Evolutionary conservation across 92 coral and sea anemone genomes (phyloP), one percentile per base, ranked within the genome.

Genomic region (Anthopleura xanthogrammica): DNA sequence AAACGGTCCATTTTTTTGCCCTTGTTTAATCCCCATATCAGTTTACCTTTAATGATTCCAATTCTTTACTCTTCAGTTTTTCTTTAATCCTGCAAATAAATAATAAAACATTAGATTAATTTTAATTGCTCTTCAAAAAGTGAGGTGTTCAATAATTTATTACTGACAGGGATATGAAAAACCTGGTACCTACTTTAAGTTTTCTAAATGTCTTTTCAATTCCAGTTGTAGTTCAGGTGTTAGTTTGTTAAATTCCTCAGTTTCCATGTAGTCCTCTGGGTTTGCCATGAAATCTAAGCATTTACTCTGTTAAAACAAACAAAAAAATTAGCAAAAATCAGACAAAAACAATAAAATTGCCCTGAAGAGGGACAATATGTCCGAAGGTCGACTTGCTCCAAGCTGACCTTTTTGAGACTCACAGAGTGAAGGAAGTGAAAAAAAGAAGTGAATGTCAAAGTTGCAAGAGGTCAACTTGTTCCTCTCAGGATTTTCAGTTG

Each of bases 201-300:
- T 79, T 58, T 79, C 72, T 52, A 79, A n/a, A 58, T 71, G 72
- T 58, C 16, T 12, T 58, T 60, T 41, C 23, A 87, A 78, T 78
- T 87, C 93, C 41, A 79, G 84, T 16, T 87, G 92, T 60, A 92
- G 76, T 13, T 82, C 68, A 19, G 12, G n/a, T 11, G 93, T 88
- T 22, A 92, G 86, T 14, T 87, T 90, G 50, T 79, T 71, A 42
- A 90, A 84, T 9, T 90, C 52, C 60, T 92, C 95, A 11, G 86
- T 66, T 6, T 92, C 90, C 81, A 91, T 60, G 41, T 87, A 76
- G 12, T 84, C 89, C 48, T 77, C 89, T 64, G 85, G 88, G 24
- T 82, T 20, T 48, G 92, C 72, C 72, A 92, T 79, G 64, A 75
- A 92, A 24, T 77, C 80, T 5, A 90, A 65, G 48, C 87, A 90